Evolutionary conservation across 1,140 invertebrate genomes (phyloP).

Genomic region (Drosophila parvula): DNA sequence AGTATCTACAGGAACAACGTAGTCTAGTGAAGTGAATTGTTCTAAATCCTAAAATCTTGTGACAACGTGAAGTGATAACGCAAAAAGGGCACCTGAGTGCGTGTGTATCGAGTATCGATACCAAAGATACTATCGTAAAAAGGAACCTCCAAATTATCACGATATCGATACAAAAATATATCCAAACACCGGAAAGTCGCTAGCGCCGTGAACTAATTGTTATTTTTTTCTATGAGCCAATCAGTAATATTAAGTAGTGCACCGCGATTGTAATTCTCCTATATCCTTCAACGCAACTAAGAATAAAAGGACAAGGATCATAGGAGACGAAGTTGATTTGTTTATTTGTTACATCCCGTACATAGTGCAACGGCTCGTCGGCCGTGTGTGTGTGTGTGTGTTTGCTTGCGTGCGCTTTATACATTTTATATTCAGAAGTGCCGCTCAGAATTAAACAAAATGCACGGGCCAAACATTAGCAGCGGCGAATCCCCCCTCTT

Average conservation of each 20-base stretch:
- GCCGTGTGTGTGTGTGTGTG: background rate
- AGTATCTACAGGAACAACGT: no score
- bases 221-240: slow-evolving; percentile 19
- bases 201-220: slow-evolving; percentile 17
- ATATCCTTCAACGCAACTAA: background rate
- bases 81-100: background rate
- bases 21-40: no score
- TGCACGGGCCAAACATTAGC: background rate
- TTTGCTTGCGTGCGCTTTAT: slow-evolving; percentile 6
- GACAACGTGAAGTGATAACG: no score
- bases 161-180: slow-evolving; percentile 5
- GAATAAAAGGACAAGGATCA: background rate
- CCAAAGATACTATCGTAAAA: background rate
- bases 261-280: background rate
- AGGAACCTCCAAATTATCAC: background rate
- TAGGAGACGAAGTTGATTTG: slow-evolving; percentile 5
- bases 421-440: slow-evolving; percentile 11
- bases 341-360: background rate
- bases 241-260: slow-evolving; percentile 17
- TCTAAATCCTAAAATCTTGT: no score
- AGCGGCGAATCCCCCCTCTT: background rate
- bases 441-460: slow-evolving; percentile 18
- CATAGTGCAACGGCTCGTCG: slow-evolving; percentile 9
- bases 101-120: background rate
- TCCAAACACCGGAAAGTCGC: slow-evolving; percentile 9